Evolutionary conservation across 2,113 vertebrate species (phyloP).

Genomic region (Gobiocypris rarus): DNA sequence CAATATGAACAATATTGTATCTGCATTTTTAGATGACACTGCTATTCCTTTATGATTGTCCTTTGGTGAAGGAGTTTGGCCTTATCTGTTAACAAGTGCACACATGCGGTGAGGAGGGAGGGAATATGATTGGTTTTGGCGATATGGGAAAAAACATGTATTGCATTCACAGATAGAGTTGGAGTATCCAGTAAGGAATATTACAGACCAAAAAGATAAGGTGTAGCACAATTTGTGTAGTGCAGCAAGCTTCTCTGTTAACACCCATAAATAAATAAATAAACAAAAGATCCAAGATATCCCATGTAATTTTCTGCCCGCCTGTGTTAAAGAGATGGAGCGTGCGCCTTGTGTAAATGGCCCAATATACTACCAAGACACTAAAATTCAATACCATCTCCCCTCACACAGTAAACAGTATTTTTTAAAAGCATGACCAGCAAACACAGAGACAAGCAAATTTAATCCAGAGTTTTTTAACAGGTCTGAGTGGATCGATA

Average conservation of each 20-base stretch:
- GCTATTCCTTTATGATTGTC: conserved; percentile 18
- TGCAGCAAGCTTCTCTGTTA: conserved; percentile 10
- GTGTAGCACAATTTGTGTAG: conserved; percentile 24
- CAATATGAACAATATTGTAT: neutral
- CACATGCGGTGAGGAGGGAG: neutral
- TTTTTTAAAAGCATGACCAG: conserved; percentile 58
- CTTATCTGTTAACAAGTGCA: conserved; percentile 26
- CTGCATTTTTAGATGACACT: neutral
- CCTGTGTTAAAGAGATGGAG: conserved; percentile 44
- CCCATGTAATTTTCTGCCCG: conserved; percentile 45
- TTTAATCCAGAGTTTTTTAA: conserved; percentile 62
- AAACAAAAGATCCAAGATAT: conserved; percentile 50
- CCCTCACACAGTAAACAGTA: conserved; percentile 57
- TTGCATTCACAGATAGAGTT: conserved; percentile 45
- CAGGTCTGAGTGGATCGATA: conserved; percentile 62
- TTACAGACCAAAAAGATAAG: conserved; percentile 47
- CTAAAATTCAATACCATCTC: conserved; percentile 58
- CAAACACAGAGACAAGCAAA: conserved; percentile 58
- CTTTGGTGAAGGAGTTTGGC: conserved; percentile 24
- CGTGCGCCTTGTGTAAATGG: conserved; percentile 26
- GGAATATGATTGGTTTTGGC: neutral
- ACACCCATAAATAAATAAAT: conserved; percentile 49
- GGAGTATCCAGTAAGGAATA: conserved; percentile 49
- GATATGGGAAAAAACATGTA: conserved; percentile 28
- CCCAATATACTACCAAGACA: conserved; percentile 46